Evolutionary conservation across 2,797 vertebrate genomes (phyloP).

Genomic region (Melanotaenia nigrans): DNA sequence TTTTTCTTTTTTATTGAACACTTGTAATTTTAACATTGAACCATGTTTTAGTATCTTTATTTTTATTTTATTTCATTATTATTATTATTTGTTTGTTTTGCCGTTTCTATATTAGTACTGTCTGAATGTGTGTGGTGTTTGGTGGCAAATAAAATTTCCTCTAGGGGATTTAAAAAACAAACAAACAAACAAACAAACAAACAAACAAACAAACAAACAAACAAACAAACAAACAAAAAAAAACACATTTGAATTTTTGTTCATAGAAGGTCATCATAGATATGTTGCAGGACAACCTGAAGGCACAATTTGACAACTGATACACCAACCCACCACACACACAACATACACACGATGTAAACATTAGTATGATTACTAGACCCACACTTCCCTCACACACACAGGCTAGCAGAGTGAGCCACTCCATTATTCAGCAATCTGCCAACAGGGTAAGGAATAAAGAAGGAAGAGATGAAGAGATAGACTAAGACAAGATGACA

Average conservation of each 20-base stretch:
- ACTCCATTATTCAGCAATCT: constrained; percentile 72
- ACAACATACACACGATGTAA: constrained; percentile 22
- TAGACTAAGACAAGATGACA: constrained; percentile 58
- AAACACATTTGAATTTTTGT: constrained; percentile 1
- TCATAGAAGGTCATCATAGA: constrained; percentile 19
- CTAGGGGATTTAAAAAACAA: too few relatives aligned
- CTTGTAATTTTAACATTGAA: too few relatives aligned
- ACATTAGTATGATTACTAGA: constrained; percentile 22
- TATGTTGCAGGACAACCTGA: constrained; percentile 54
- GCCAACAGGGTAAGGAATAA: constrained; percentile 43
- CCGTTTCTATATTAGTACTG: too few relatives aligned
- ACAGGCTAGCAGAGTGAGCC: constrained; percentile 29
- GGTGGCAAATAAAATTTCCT: too few relatives aligned
- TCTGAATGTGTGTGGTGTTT: too few relatives aligned
- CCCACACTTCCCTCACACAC: constrained; percentile 26
- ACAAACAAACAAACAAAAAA: too few relatives aligned
- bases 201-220: too few relatives aligned
- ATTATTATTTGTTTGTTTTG: too few relatives aligned
- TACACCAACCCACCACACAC: constrained; percentile 21
- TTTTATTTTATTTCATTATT: too few relatives aligned
- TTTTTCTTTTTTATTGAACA: too few relatives aligned
- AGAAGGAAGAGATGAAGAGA: constrained; percentile 60
- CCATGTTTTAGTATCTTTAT: too few relatives aligned
- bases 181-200: too few relatives aligned
- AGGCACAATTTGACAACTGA: constrained; percentile 28